Percentiles rank a stretch among this genome's conserved stretches.
phyloP scores from a whole-genome alignment of 2,888 invertebrate species.

The Morinoia aosen region DNA sequence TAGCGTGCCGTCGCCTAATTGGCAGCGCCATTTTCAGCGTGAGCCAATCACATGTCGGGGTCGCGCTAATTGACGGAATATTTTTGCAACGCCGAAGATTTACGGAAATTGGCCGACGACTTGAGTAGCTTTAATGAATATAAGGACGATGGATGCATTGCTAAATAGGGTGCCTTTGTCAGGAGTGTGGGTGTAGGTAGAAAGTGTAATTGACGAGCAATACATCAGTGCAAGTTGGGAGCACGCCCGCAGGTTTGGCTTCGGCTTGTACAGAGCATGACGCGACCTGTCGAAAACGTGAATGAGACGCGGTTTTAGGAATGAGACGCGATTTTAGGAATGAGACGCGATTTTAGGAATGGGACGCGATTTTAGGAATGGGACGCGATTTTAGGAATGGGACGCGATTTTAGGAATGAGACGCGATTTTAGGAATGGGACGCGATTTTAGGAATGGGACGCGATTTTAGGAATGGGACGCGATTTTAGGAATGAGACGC shows the following conservation, averaged over 20 bases:
- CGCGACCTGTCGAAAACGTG: background rate
- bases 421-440: too few species aligned
- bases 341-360: too few species aligned
- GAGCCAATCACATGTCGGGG: background rate
- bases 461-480: too few species aligned
- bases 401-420: too few species aligned
- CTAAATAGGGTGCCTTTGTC: conserved; percentile 40
- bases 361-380: too few species aligned
- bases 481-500: too few species aligned
- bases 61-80: background rate
- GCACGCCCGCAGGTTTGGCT: background rate
- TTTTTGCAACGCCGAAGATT: background rate
- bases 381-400: too few species aligned
- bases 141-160: background rate
- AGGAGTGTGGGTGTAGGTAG: conserved; percentile 39
- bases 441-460: too few species aligned
- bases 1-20: background rate
- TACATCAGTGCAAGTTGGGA: background rate
- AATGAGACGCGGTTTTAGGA: background rate
- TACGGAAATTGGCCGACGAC: background rate
- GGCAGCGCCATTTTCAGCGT: background rate
- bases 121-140: background rate
- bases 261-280: background rate
- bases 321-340: too few species aligned
- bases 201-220: background rate